Conservation (phyloP, 2,888 invertebrate genomes). For the Trichopria drosophilae region DNA sequence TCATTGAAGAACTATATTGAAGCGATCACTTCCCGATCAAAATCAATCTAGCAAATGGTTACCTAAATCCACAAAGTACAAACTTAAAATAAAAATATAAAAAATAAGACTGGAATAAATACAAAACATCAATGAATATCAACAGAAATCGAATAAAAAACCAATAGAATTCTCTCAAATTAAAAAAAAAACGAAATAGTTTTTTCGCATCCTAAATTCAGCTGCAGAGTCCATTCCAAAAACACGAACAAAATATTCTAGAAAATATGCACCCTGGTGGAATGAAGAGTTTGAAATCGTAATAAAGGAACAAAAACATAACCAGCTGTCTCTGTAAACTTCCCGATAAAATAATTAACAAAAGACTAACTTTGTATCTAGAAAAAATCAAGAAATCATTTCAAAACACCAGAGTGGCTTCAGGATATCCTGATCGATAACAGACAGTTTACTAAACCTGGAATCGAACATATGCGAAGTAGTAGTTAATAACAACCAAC, state of each 20-base stretch:
- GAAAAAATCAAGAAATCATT: not conserved
- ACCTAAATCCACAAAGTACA: too few species aligned
- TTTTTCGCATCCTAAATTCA: constrained; percentile 4
- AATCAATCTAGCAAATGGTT: not conserved
- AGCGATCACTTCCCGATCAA: constrained; percentile 30
- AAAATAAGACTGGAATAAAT: constrained; percentile 15
- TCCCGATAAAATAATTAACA: not conserved
- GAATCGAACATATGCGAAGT: not conserved
- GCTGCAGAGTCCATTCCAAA: constrained; percentile 9
- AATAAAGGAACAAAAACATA: not conserved
- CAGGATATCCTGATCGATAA: constrained; percentile 4
- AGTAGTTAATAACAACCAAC: not conserved
- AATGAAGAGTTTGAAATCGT: constrained; percentile 25
- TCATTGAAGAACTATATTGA: constrained; percentile 6
- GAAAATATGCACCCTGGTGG: constrained; percentile 28
- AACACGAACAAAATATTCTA: not conserved
- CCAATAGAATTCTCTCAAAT: not conserved
- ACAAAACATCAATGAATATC: not conserved
- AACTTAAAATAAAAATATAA: constrained; percentile 22
- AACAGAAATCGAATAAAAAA: not conserved
- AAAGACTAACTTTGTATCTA: not conserved
- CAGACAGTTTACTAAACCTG: too few species aligned
- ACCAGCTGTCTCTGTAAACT: not conserved
- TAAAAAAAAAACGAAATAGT: not conserved
- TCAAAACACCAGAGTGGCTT: not conserved